Evolutionary conservation across 2,888 invertebrate genomes (phyloP), one percentile per base, ranked within the genome.

Genomic region (Itoplectis maculator): DNA sequence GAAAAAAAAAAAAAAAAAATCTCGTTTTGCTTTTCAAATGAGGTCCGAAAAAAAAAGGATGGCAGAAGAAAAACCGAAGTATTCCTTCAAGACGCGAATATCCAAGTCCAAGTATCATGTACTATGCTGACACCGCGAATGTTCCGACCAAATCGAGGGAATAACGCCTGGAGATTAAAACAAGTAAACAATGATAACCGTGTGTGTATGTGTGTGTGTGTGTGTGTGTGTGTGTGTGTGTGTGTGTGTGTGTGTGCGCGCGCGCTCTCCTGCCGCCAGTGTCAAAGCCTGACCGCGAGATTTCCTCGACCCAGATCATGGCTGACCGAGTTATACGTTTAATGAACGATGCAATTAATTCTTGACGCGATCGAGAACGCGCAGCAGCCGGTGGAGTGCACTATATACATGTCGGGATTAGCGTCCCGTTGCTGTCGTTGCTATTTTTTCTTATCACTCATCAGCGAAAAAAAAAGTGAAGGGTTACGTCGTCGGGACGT

Each of bases 151-250:
- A 8, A 9, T 23, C 54, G 23, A 23, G 3, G 20, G 0, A 11
- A 11, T 7, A 4, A 7, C 11, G 20, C n/a, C 29, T 35, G 7
- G 23, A 29, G 5, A 59, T 6, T 37, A 35, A 37, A 59, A 59
- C 35, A 9, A 59, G 29, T 13, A 35, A 37, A 59, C 35, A 59
- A 37, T 59, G 1, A 59, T 59, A 37, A 2, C n/a, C 59, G 35
- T n/a, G 59, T 76, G 37, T 42, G 65, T 76, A 61, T 77, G 81
- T 54, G 68, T 69, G 73, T 61, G 40, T n/a, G n/a, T n/a, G n/a
- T n/a, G n/a, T n/a, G n/a, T n/a, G n/a, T n/a, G n/a, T n/a, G 37
- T 40, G 63, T n/a, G n/a, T n/a, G 37, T 42, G 65, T 76, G 68
- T 77, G 81, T 54, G 68, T 69, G 73, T 61, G 40, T n/a, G n/a